These are phyloP conservation scores for Nasonia oneida DNA, from an alignment of 2,888 invertebrate genomes.

Conservation along the genomic window DNA sequence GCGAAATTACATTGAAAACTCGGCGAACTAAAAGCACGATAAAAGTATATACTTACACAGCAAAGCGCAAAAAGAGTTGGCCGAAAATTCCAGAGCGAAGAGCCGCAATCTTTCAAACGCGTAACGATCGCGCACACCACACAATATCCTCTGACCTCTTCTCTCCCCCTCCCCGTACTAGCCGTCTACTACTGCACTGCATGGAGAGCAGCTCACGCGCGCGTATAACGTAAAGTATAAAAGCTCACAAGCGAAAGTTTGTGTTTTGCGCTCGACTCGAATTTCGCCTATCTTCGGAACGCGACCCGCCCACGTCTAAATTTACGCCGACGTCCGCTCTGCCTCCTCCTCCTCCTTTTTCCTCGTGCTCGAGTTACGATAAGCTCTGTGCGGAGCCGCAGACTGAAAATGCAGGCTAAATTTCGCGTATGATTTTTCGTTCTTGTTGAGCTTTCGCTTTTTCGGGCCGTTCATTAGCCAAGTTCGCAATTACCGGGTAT, in stretches of 20 bases:
- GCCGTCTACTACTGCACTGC: neutral
- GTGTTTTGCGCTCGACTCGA: slow-evolving; percentile 26
- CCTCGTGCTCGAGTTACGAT: slow-evolving; percentile 36
- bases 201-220: neutral
- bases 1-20: neutral
- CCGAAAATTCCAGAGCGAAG: neutral
- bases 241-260: slow-evolving; percentile 15
- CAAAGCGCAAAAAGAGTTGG: neutral
- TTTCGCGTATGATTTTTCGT: neutral
- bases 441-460: neutral
- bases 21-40: neutral
- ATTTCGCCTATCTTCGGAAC: slow-evolving; percentile 50
- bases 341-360: slow-evolving; percentile 3
- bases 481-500: too few relatives aligned
- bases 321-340: slow-evolving; percentile 43
- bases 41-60: neutral
- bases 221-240: neutral
- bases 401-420: slow-evolving; percentile 11
- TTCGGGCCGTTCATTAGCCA: too few relatives aligned
- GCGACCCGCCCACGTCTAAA: slow-evolving; percentile 54
- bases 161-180: neutral
- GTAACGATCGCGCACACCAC: neutral
- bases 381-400: neutral
- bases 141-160: neutral
- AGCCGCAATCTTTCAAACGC: neutral